Evolutionary conservation across 1,140 invertebrate species (phyloP), one percentile per base, ranked within the genome.

Genomic region (Triops cancriformis): DNA sequence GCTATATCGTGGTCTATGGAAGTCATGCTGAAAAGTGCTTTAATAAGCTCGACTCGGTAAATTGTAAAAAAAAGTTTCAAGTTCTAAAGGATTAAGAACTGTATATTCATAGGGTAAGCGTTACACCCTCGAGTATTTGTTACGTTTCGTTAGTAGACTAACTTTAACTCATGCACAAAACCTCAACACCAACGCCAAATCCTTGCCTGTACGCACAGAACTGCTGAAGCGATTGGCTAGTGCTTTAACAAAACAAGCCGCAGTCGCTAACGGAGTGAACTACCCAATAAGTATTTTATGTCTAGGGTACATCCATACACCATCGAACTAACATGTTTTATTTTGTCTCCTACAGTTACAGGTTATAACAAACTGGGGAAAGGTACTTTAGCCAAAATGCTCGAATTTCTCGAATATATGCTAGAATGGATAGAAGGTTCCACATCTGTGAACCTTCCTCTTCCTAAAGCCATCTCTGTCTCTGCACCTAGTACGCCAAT

Each of bases 121-220:
- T 72, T 90, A 89, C 79, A 86, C 92, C 2, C 80, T 92, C 18
- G 92, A 93, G 82, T 93, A 93, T 83, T 82, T 93, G n/a, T 83
- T 92, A 6, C 86, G 89, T 64, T 91, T 93, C 82, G 81, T 93
- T 12, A 88, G 86, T 14, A 88, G 91, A 78, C 84, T 93, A 18
- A 12, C 86, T 89, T 64, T 89, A 89, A 0, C 84, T 90, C 76
- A 86, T 85, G 0, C 83, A 87, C 7, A 87, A 87, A 64, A 87
- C 85, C 51, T 64, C 18, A 64, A 64, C 45, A 81, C 31, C 74
- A 77, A 5, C 75, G 80, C n/a, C 77, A 78, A 10, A 37, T 81
- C 31, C 43, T 75, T 45, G 7, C 72, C 74, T n/a, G 77, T 81
- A 74, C 88, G 87, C 80, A 86, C 87, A 45, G 86, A 87, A 74